These are phyloP conservation scores for Dolichoris vasculosae DNA, from an alignment of 1,140 invertebrate genomes.

Conservation along the genomic window DNA sequence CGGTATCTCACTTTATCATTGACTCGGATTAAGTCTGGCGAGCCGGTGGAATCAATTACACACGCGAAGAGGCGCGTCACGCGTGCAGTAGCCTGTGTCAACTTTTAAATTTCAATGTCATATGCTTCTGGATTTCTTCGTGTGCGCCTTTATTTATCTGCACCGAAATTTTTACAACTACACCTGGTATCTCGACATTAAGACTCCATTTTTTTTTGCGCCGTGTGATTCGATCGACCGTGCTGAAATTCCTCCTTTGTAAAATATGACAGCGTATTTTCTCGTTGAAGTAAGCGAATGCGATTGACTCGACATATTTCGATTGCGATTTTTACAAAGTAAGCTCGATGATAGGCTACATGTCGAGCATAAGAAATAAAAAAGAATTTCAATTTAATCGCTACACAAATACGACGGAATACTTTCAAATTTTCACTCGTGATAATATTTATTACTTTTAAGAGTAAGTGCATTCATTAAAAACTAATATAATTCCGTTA, in stretches of 20 bases:
- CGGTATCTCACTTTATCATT: slow-evolving; percentile 46
- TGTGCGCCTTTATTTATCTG: not conserved
- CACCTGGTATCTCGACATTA: not conserved
- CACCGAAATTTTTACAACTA: not conserved
- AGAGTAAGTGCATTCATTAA: not conserved
- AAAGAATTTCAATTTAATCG: not conserved
- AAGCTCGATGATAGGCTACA: not conserved
- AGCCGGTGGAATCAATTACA: slow-evolving; percentile 41
- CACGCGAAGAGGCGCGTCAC: not conserved
- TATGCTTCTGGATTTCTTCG: slow-evolving; percentile 1
- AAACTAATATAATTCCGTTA: no score
- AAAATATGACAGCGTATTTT: not conserved
- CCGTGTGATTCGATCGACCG: not conserved
- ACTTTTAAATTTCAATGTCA: slow-evolving; percentile 34
- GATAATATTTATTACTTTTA: not conserved
- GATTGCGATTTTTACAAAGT: not conserved
- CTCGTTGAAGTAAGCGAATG: not conserved
- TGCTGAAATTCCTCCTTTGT: not conserved
- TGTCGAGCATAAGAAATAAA: not conserved
- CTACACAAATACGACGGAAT: not conserved
- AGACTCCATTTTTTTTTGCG: not conserved
- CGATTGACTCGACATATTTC: not conserved
- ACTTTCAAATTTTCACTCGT: not conserved
- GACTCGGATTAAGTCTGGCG: slow-evolving; percentile 16
- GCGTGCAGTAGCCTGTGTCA: not conserved